Conservation (phyloP, 2,113 vertebrate species). For the Brachirus orientalis region DNA sequence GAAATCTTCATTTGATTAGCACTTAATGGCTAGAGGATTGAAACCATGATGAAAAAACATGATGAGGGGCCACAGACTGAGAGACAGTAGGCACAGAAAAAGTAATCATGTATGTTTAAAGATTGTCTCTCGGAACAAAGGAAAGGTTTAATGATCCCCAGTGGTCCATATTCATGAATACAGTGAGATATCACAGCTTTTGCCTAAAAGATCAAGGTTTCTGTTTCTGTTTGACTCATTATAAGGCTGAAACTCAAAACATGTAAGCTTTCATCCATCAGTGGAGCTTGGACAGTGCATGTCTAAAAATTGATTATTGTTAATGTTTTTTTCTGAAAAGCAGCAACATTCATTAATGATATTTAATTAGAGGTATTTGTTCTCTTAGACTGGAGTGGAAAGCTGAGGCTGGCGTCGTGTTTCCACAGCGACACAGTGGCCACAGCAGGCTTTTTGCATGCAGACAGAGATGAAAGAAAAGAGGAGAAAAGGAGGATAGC, state of each 20-base stretch:
- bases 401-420: conserved; percentile 9
- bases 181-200: neutral
- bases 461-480: neutral
- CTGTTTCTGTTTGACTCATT: neutral
- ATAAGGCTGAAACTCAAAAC: neutral
- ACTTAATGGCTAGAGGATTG: conserved; percentile 25
- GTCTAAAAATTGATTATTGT: no score
- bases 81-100: neutral
- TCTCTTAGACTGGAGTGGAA: neutral
- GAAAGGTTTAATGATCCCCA: conserved; percentile 13
- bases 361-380: conserved; percentile 21
- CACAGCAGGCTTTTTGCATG: no score
- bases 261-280: no score
- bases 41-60: conserved; percentile 29
- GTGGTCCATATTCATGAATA: conserved; percentile 27
- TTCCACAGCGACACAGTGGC: conserved; percentile 49
- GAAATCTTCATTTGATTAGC: conserved; percentile 37
- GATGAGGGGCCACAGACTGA: conserved; percentile 8
- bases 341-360: conserved; percentile 10
- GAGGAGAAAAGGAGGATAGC: neutral
- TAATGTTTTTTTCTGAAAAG: no score
- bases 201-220: neutral
- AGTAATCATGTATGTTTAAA: conserved; percentile 6
- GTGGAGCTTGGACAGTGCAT: neutral
- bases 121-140: neutral